Percentiles rank a stretch among this genome's conserved stretches.
Evolutionary conservation across 2,113 vertebrate species (phyloP).

Genomic region (Marcusenius ussheri): DNA sequence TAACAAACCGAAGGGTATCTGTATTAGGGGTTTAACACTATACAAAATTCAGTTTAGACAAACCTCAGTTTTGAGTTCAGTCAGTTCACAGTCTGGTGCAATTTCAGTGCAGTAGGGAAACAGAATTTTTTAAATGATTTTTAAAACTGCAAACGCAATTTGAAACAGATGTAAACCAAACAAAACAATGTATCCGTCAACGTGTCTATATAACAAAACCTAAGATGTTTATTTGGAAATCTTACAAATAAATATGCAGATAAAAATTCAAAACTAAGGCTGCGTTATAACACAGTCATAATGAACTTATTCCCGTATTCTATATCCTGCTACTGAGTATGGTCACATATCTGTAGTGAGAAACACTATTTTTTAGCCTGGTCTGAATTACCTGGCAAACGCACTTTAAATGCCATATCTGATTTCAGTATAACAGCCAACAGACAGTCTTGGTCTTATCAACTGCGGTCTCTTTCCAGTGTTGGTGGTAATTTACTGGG

Average conservation of each 20-base stretch:
- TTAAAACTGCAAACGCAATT: not conserved
- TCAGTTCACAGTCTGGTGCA: not conserved
- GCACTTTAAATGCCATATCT: not conserved
- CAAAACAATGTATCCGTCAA: not conserved
- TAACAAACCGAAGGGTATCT: not conserved
- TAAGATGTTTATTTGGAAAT: not conserved
- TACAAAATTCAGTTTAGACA: not conserved
- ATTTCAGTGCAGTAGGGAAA: not conserved
- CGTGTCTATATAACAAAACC: not conserved
- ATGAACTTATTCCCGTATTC: too few species aligned
- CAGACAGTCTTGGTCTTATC: not conserved
- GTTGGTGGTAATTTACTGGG: not conserved
- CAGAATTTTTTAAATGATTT: not conserved
- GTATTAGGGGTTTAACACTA: not conserved
- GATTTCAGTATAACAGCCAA: not conserved
- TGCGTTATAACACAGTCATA: not conserved
- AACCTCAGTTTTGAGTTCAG: not conserved
- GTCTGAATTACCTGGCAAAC: not conserved
- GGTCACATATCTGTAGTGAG: not conserved
- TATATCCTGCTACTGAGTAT: too few species aligned
- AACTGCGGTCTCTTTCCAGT: not conserved
- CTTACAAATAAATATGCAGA: not conserved
- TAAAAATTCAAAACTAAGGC: not conserved
- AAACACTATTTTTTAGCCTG: not conserved
- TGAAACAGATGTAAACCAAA: not conserved